phyloP scores from a whole-genome alignment of 2,797 vertebrate genomes.

The Anguilla pacifica region DNA sequence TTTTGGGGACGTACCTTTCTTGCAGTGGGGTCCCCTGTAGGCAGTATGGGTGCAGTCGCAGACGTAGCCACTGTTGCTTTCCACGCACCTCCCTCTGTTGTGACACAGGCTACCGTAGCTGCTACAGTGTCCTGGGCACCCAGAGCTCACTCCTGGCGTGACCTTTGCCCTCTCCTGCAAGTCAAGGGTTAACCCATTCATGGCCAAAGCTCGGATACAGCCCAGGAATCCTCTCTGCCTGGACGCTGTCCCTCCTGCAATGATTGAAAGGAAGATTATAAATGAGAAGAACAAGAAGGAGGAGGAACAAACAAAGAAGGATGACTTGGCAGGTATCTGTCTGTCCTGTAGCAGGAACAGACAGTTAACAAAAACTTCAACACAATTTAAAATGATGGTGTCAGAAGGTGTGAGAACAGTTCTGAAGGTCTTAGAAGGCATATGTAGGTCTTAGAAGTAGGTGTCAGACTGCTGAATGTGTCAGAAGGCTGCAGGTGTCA shows the following conservation, averaged over 20 bases:
- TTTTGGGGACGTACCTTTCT: constrained; percentile 76
- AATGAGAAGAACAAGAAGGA: background rate
- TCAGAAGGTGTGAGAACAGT: background rate
- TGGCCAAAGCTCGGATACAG: constrained; percentile 85
- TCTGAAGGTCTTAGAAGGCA: background rate
- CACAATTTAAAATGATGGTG: background rate
- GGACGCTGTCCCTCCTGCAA: constrained; percentile 85
- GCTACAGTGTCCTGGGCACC: constrained; percentile 93
- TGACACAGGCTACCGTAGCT: constrained; percentile 89
- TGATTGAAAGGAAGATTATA: too few species aligned
- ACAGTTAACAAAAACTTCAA: background rate
- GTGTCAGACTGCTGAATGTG: background rate
- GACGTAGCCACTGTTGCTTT: constrained; percentile 87
- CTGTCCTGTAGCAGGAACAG: background rate
- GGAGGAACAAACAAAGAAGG: background rate
- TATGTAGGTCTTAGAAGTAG: background rate
- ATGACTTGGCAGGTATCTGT: background rate
- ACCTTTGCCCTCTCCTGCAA: constrained; percentile 88
- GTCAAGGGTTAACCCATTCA: constrained; percentile 86
- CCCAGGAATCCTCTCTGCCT: constrained; percentile 90
- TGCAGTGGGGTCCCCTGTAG: constrained; percentile 88
- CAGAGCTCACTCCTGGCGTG: constrained; percentile 86
- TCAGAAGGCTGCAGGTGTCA: background rate
- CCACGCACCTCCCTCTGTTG: constrained; percentile 88
- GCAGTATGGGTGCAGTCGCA: constrained; percentile 92